Percentiles rank a stretch among this genome's conserved stretches.
Evolutionary conservation across 1,140 invertebrate species (phyloP).

Genomic region (Melipona quadrifasciata): DNA sequence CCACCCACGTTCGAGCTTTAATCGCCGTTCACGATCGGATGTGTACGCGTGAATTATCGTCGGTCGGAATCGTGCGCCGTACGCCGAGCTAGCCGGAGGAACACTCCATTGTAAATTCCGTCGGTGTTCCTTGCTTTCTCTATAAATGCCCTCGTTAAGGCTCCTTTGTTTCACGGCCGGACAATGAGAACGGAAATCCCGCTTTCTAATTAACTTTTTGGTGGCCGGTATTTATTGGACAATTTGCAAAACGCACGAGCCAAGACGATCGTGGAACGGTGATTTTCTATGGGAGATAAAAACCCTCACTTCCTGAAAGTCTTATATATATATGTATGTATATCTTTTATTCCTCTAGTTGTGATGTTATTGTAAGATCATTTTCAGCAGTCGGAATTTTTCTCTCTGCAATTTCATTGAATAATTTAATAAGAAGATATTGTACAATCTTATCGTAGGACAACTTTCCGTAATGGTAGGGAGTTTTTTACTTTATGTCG

Average conservation of each 20-base stretch:
- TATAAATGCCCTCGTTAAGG: slow-evolving; percentile 28
- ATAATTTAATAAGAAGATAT: too few relatives aligned
- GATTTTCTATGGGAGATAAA: neutral
- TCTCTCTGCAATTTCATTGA: too few relatives aligned
- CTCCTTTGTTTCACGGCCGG: slow-evolving; percentile 20
- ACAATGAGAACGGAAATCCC: slow-evolving; percentile 34
- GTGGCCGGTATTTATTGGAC: slow-evolving; percentile 24
- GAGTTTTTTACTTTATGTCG: neutral
- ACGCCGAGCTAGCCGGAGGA: neutral
- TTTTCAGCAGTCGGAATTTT: too few relatives aligned
- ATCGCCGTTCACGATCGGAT: slow-evolving; percentile 50
- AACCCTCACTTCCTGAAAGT: too few relatives aligned
- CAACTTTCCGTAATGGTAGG: neutral
- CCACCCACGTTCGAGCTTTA: slow-evolving; percentile 35
- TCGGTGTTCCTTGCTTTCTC: slow-evolving; percentile 20
- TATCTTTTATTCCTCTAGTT: too few relatives aligned
- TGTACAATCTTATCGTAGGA: neutral
- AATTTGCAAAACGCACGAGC: slow-evolving; percentile 22
- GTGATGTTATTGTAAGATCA: too few relatives aligned
- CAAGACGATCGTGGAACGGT: neutral
- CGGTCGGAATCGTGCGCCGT: slow-evolving; percentile 18
- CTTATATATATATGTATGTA: too few relatives aligned
- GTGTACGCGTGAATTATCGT: slow-evolving; percentile 52
- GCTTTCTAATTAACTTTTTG: slow-evolving; percentile 43
- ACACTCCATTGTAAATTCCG: slow-evolving; percentile 32